Evolutionary conservation across 92 coral and sea anemone species (phyloP), one percentile per base, ranked within the genome.

Genomic region (Phenganax stokvisi): DNA sequence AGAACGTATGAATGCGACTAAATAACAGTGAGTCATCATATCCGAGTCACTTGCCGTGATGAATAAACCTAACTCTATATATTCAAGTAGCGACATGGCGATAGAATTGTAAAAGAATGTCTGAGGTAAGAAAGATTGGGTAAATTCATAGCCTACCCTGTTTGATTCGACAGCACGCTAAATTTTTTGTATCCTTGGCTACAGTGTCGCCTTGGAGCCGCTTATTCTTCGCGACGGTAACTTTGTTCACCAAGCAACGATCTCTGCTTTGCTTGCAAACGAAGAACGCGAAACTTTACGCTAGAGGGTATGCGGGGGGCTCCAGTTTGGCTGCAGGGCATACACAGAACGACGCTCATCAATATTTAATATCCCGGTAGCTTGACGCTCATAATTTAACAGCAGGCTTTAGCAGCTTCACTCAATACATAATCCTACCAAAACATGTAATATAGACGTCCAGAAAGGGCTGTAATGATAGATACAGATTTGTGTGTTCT

Each of bases 121-220:
- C 61, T 57, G 44, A 82, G 82, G 69, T 76, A 66, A 70, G 81
- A 79, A 25, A 60, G 56, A 79, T 68, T 83, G 86, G 74, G 82
- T 91, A 79, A 85, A 94, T 91, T 87, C 72, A 90, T 88, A 87
- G 85, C 88, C 86, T 84, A 87, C 89, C 89, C 78, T 56, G 76
- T 75, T 77, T 89, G 81, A 91, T 90, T 86, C 91, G 90, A 91
- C 90, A 88, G 90, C 83, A 90, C 90, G 92, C 96, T 96, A 92
- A 92, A 91, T 90, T 90, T 92, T 92, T 80, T 89, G 98, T 94
- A 94, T 92, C 98, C 98, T 94, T 94, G 98, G 92, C 98, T 94
- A 94, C 98, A 85, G 83, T 90, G 85, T 94, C 93, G 90, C 98
- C 98, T 94, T 94, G 98, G 98, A 90, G 98, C 91, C 87, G 96